Percentiles rank a stretch among this genome's conserved stretches.
These are phyloP conservation scores for Formica exsecta DNA, from an alignment of 1,140 invertebrate genomes.

Conservation along the genomic window DNA sequence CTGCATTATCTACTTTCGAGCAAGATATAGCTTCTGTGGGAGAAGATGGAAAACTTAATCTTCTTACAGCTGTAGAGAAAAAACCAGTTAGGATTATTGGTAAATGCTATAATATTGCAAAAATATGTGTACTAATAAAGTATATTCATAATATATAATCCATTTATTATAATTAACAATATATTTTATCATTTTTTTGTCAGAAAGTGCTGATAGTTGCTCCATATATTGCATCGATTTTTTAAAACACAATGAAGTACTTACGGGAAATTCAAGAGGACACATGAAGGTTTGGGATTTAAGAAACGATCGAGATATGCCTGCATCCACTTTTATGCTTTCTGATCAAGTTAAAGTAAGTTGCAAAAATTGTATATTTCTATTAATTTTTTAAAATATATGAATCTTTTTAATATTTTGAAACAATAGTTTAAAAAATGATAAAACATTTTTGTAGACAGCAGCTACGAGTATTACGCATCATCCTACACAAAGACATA, in stretches of 20 bases:
- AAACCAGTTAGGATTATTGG: slow-evolving; percentile 89
- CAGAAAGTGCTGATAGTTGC: slow-evolving; percentile 93
- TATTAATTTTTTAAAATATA: slow-evolving; percentile 9
- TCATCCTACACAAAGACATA: slow-evolving; percentile 95
- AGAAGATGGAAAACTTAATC: slow-evolving; percentile 93
- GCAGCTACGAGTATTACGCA: slow-evolving; percentile 91
- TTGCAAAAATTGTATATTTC: not conserved
- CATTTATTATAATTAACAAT: slow-evolving; percentile 5
- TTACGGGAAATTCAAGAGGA: slow-evolving; percentile 94
- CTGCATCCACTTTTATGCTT: slow-evolving; percentile 89
- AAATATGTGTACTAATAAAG: not conserved
- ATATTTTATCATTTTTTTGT: slow-evolving; percentile 70
- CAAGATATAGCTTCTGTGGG: slow-evolving; percentile 92
- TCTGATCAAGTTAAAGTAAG: slow-evolving; percentile 88
- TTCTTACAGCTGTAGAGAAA: slow-evolving; percentile 89
- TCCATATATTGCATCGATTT: slow-evolving; percentile 92
- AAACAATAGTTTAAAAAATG: slow-evolving; percentile 2
- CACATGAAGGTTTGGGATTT: slow-evolving; percentile 96
- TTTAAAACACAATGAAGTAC: slow-evolving; percentile 92
- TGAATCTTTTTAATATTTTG: not conserved
- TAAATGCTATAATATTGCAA: slow-evolving; percentile 76
- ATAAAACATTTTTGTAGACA: slow-evolving; percentile 80
- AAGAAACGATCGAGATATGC: slow-evolving; percentile 88
- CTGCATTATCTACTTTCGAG: slow-evolving; percentile 89
- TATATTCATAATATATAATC: not conserved